Evolutionary conservation across 2,888 invertebrate species (phyloP).

Genomic region (Andrena praecox): DNA sequence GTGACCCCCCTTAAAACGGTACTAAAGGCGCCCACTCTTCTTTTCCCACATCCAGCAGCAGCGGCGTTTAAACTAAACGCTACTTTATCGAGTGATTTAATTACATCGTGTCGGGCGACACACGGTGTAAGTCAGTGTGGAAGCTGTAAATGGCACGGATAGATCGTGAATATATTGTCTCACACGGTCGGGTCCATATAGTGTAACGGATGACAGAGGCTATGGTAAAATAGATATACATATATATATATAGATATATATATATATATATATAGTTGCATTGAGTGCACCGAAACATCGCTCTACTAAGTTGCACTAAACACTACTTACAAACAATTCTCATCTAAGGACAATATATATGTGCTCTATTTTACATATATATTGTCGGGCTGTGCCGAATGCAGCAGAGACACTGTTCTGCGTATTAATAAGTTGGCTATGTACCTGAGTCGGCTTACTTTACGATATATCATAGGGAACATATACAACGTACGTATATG

Average conservation of each 20-base stretch:
- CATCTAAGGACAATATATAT: conserved; percentile 61
- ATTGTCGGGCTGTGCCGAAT: conserved; percentile 52
- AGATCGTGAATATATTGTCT: conserved; percentile 30
- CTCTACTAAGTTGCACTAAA: conserved; percentile 74
- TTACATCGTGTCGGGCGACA: conserved; percentile 7
- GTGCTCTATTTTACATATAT: background rate
- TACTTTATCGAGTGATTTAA: background rate
- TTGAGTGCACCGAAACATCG: conserved; percentile 72
- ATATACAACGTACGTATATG: conserved; percentile 44
- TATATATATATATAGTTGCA: conserved; percentile 64
- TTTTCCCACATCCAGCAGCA: conserved; percentile 68
- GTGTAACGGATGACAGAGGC: conserved; percentile 52
- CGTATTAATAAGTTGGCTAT: conserved; percentile 52
- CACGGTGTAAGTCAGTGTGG: conserved; percentile 28
- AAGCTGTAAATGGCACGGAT: conserved; percentile 5
- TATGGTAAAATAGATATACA: conserved; percentile 37
- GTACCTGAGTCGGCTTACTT: conserved; percentile 65
- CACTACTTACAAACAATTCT: conserved; percentile 71
- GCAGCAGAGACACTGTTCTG: conserved; percentile 67
- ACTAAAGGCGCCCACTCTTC: background rate
- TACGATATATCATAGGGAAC: conserved; percentile 54
- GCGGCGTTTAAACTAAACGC: conserved; percentile 40
- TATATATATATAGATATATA: conserved; percentile 46
- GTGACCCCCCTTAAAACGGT: too few relatives aligned
- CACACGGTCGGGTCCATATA: conserved; percentile 31